phyloP scores from a whole-genome alignment of 2,113 vertebrate genomes.

The Caloenas nicobarica region DNA sequence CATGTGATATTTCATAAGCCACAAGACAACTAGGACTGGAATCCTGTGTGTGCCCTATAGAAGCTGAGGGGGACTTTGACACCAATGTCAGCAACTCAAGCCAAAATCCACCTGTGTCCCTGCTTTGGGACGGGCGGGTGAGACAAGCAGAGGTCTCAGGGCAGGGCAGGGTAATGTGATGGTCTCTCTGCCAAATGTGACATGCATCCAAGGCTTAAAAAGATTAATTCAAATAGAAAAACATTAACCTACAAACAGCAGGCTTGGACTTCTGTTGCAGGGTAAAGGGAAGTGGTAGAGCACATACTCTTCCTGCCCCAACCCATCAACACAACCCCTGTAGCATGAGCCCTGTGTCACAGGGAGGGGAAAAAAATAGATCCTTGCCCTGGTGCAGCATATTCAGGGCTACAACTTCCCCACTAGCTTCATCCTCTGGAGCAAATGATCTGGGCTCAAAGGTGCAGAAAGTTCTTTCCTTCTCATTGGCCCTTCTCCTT shows the following conservation, averaged over 20 bases:
- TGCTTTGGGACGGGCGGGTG: not conserved
- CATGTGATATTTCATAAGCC: not conserved
- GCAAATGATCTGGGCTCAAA: not conserved
- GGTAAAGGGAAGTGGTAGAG: not conserved
- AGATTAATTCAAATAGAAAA: not conserved
- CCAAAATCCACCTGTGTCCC: not conserved
- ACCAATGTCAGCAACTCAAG: fast-evolving
- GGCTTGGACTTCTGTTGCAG: not conserved
- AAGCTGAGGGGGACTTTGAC: not conserved
- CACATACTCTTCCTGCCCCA: not conserved
- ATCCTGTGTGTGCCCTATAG: not conserved
- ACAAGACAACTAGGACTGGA: not conserved
- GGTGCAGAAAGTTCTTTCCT: not conserved
- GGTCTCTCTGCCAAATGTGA: not conserved
- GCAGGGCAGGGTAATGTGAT: not conserved
- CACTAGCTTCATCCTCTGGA: not conserved
- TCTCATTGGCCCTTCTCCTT: not conserved
- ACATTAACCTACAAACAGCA: not conserved
- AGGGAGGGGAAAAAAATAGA: not conserved
- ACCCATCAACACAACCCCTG: not conserved
- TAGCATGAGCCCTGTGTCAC: not conserved
- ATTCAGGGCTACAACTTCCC: not conserved
- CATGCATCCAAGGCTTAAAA: not conserved
- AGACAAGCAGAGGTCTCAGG: not conserved
- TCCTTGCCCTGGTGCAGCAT: fast-evolving